Base-by-base conservation (phyloP, 2,113 vertebrate species). In the Pluvialis apricaria region DNA sequence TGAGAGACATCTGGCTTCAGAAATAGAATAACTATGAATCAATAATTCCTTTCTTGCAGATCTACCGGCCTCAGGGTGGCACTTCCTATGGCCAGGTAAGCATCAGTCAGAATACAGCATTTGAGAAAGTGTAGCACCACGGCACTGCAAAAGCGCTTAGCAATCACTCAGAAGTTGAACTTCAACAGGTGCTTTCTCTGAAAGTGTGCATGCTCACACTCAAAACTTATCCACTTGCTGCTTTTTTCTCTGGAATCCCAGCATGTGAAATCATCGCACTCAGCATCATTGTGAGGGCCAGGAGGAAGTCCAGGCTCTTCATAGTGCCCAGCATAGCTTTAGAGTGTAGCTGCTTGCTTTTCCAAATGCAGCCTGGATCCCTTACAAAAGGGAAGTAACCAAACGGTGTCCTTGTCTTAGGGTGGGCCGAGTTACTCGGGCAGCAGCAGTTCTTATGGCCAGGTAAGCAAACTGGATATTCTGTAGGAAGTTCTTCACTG, bases 161-260 rank as follows among this genome's bases (percentile, higher is more conserved):
- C 16, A 28, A 1, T 9, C 9, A 3, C 47, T 86, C 62, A 26
- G 10, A 32, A 31, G 34, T 26, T 80, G 12, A 80, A 36, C 36
- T 42, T 7, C 6, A 17, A 64, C 22, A 24, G 24, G 40, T 11
- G 4, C 14, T 58, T 83, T 47, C 47, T 52, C 19, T 62, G 24
- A 34, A 66, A 47, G 20, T 6, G 13, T 66, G 15, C 21, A 1
- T 22, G 42, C 34, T 47, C 40, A 13, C 17, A 36, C 5, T 38
- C 34, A 9, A 7, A 8, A 36, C 28, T 29, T 47, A 34, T 58
- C 47, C 34, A 24, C 0, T 0, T 31, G 31, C 34, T 69, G 3
- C 24, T 55, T 29, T 8, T 1, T 45, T 15, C 14, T 29, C 45
- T 66, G n/a, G 13, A 36, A 73, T 54, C 20, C 2, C n/a, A 38